These are phyloP conservation scores for Drosophila parvula DNA, from an alignment of 1,140 invertebrate genomes.

Conservation along the genomic window DNA sequence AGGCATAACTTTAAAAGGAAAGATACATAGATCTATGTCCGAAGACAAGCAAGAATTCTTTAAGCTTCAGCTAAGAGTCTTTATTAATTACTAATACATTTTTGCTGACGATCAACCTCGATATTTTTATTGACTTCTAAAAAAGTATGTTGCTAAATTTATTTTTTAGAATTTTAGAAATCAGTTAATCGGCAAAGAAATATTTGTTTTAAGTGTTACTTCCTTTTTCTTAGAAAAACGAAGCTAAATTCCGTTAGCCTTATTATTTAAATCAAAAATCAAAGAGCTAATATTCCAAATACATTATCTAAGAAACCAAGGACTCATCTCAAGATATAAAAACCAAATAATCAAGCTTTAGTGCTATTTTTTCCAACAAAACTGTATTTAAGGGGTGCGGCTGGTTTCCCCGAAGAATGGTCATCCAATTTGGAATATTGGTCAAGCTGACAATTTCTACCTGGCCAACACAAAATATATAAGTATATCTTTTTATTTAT, in stretches of 20 bases:
- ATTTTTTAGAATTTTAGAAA: neutral
- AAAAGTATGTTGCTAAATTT: neutral
- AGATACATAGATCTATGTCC: too few species aligned
- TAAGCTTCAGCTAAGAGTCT: neutral
- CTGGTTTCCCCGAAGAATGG: conserved; percentile 60
- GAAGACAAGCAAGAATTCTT: neutral
- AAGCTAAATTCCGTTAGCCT: neutral
- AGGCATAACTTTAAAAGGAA: too few species aligned
- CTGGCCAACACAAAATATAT: conserved; percentile 42
- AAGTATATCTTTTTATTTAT: conserved; percentile 31
- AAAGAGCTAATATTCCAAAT: neutral
- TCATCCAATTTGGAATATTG: conserved; percentile 44
- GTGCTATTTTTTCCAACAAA: neutral
- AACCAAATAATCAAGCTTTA: neutral
- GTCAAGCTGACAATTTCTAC: conserved; percentile 63
- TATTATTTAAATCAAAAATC: neutral
- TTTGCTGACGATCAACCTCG: neutral
- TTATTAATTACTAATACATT: neutral
- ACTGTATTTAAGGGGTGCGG: conserved; percentile 20
- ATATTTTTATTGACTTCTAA: neutral
- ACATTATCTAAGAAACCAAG: too few species aligned
- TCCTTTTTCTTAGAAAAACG: neutral
- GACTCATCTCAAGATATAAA: neutral
- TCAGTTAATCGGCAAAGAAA: neutral
- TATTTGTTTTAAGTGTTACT: neutral